These are phyloP conservation scores for Dasypolia templi DNA, from an alignment of 2,888 invertebrate genomes.

Conservation along the genomic window DNA sequence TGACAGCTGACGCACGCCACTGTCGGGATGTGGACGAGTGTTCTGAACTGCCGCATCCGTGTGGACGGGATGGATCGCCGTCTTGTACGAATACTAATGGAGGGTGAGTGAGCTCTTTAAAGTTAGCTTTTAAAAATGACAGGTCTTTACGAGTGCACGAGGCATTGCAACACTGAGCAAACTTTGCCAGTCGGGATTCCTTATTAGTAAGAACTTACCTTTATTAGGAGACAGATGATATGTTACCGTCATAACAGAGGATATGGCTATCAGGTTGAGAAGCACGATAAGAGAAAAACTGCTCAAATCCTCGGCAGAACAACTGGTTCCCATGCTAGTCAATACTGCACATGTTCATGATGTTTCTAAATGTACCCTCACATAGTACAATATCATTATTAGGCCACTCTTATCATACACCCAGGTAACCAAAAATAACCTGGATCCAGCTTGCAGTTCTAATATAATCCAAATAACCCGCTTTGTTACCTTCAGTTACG, in stretches of 20 bases:
- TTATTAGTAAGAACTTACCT: background rate
- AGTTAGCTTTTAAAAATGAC: background rate
- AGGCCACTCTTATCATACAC: background rate
- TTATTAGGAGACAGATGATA: background rate
- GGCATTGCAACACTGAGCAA: background rate
- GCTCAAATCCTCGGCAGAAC: background rate
- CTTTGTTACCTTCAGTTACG: slow-evolving; percentile 74
- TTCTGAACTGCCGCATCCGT: slow-evolving; percentile 88
- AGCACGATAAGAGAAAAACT: background rate
- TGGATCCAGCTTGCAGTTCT: background rate
- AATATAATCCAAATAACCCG: background rate
- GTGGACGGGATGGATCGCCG: slow-evolving; percentile 83
- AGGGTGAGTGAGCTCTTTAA: slow-evolving; percentile 71
- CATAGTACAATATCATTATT: background rate
- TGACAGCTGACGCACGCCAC: slow-evolving; percentile 93
- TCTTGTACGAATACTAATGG: slow-evolving; percentile 87
- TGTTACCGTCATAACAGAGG: background rate
- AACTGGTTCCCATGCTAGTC: background rate
- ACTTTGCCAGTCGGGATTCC: background rate
- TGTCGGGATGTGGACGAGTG: slow-evolving; percentile 96
- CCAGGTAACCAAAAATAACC: background rate
- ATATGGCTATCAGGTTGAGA: background rate
- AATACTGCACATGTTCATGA: background rate
- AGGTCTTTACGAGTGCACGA: background rate
- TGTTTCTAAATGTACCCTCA: background rate